These are phyloP conservation scores for Uromys caudimaculatus DNA, from an alignment of 2,797 vertebrate species.

Conservation along the genomic window DNA sequence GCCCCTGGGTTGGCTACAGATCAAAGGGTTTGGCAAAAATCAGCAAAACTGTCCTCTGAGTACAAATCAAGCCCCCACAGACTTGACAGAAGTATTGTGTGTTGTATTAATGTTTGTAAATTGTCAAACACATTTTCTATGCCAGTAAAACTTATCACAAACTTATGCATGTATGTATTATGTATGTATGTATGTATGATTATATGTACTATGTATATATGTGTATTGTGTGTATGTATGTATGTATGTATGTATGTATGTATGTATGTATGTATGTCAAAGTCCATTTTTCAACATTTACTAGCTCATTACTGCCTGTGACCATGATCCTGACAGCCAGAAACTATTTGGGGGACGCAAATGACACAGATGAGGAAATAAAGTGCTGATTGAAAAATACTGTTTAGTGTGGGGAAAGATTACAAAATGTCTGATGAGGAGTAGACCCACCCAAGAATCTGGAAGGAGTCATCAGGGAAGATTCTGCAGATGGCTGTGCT, in stretches of 20 bases:
- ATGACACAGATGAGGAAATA: not conserved
- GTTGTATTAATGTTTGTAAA: not conserved
- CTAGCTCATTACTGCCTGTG: not conserved
- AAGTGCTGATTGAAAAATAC: not conserved
- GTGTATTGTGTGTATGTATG: too few relatives aligned
- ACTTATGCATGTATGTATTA: too few relatives aligned
- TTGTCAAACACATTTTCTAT: not conserved
- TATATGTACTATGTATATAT: too few relatives aligned
- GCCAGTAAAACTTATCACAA: slow-evolving; percentile 12
- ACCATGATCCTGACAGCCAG: not conserved
- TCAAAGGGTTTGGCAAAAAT: not conserved
- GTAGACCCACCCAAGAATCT: not conserved
- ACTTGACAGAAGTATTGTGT: not conserved
- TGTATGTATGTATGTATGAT: too few relatives aligned
- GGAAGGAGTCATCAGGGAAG: not conserved
- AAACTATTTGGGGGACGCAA: not conserved
- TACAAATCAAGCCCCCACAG: not conserved
- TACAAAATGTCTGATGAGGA: not conserved
- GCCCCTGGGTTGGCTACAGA: not conserved
- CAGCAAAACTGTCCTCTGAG: not conserved
- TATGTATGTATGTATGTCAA: not conserved
- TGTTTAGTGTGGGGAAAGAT: not conserved
- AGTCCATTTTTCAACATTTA: not conserved
- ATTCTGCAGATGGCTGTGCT: not conserved
- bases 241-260: not conserved